phyloP scores from a whole-genome alignment of 1,140 invertebrate species.

The Drosophila asahinai region DNA sequence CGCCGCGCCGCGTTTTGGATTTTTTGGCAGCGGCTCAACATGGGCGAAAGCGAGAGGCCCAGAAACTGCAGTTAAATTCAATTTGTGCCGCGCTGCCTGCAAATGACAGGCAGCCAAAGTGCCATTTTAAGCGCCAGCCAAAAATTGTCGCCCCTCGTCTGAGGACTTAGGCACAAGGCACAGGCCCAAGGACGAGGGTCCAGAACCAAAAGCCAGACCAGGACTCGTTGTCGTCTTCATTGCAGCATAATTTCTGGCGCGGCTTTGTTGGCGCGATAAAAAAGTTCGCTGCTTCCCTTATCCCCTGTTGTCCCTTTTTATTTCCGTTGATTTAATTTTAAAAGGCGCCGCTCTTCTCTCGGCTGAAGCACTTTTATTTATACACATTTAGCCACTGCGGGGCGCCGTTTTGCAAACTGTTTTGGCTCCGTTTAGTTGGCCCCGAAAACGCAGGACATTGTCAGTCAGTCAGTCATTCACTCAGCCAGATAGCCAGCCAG shows the following conservation, averaged over 20 bases:
- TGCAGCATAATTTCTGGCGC: constrained; percentile 76
- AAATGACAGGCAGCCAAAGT: constrained; percentile 80
- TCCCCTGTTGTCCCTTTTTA: constrained; percentile 52
- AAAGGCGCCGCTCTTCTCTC: constrained; percentile 71
- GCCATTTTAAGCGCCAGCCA: constrained; percentile 80
- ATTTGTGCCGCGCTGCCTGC: constrained; percentile 77
- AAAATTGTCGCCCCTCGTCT: constrained; percentile 70
- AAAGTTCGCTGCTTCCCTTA: constrained; percentile 54
- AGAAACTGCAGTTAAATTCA: constrained; percentile 82
- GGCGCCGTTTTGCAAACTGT: constrained; percentile 66
- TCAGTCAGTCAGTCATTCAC: constrained; percentile 46
- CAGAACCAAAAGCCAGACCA: constrained; percentile 14
- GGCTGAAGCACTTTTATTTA: constrained; percentile 75
- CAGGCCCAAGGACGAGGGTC: background rate
- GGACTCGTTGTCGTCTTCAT: constrained; percentile 65
- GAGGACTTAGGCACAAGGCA: constrained; percentile 2
- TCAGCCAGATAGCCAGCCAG: constrained; percentile 28
- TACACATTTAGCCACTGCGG: constrained; percentile 64
- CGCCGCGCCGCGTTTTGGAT: constrained; percentile 18
- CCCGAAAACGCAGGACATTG: constrained; percentile 62
- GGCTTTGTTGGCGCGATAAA: constrained; percentile 76
- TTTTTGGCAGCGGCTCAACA: constrained; percentile 74
- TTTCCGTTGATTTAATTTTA: constrained; percentile 82
- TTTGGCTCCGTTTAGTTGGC: constrained; percentile 77
- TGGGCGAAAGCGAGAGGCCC: constrained; percentile 42